These are phyloP conservation scores for Rotaria socialis DNA, from an alignment of 2,888 invertebrate species.

Conservation along the genomic window DNA sequence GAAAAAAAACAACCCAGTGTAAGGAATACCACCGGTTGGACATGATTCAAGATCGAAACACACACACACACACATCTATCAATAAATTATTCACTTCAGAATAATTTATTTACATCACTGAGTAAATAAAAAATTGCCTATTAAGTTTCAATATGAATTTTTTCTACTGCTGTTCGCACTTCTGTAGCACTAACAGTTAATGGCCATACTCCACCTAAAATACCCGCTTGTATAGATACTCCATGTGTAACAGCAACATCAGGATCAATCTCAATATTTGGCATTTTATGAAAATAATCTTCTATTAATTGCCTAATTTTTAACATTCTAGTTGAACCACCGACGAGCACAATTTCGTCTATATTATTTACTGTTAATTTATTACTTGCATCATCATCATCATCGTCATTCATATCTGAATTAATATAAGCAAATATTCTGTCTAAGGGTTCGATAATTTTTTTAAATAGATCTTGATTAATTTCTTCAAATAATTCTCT, in stretches of 20 bases:
- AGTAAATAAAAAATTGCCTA: neutral
- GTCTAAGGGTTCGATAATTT: constrained; percentile 60
- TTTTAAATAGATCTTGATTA: constrained; percentile 60
- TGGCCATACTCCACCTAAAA: constrained; percentile 63
- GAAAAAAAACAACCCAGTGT: neutral
- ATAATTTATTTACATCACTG: neutral
- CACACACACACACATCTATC: neutral
- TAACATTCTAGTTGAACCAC: constrained; percentile 62
- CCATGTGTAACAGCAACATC: constrained; percentile 62
- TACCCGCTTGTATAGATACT: constrained; percentile 62
- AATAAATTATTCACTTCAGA: neutral
- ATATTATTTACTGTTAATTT: constrained; percentile 54
- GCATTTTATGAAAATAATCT: constrained; percentile 57
- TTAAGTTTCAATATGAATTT: constrained; percentile 14
- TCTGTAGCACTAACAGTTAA: constrained; percentile 61
- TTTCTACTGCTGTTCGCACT: constrained; percentile 42
- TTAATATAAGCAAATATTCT: constrained; percentile 58
- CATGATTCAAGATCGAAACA: neutral
- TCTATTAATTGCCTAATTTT: constrained; percentile 59
- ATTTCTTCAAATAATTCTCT: constrained; percentile 60
- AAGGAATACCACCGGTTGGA: neutral
- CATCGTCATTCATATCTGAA: neutral
- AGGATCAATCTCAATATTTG: constrained; percentile 59
- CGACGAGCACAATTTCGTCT: constrained; percentile 62
- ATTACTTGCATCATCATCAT: constrained; percentile 3